phyloP scores from a whole-genome alignment of 1,140 invertebrate species.

The Centruroides vittatus region DNA sequence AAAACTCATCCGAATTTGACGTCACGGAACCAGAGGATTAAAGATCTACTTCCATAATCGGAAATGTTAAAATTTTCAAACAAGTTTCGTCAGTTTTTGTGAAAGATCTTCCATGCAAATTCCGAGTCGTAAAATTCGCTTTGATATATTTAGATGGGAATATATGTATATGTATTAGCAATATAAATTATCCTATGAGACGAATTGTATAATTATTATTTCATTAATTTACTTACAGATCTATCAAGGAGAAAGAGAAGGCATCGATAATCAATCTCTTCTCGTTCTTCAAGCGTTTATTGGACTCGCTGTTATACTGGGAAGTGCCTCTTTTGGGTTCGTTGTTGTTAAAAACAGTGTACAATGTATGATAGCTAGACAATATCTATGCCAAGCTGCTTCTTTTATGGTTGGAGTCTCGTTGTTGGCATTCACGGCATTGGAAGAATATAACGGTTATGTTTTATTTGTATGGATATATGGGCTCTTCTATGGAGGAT shows the following conservation, averaged over 20 bases:
- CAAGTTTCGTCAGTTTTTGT: too few species aligned
- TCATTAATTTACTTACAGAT: slow-evolving; percentile 36
- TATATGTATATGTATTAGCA: too few species aligned
- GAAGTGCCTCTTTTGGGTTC: slow-evolving; percentile 62
- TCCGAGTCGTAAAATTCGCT: too few species aligned
- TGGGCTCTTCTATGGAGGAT: slow-evolving; percentile 37
- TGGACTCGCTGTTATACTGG: slow-evolving; percentile 64
- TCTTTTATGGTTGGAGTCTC: slow-evolving; percentile 60
- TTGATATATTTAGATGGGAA: too few species aligned
- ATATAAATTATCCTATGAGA: too few species aligned
- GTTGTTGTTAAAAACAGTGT: slow-evolving; percentile 64
- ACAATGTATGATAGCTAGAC: slow-evolving; percentile 68
- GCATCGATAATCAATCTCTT: slow-evolving; percentile 57
- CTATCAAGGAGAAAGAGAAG: slow-evolving; percentile 59
- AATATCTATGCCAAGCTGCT: slow-evolving; percentile 61
- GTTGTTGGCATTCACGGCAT: slow-evolving; percentile 61
- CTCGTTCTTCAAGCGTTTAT: slow-evolving; percentile 72
- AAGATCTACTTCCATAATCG: too few species aligned
- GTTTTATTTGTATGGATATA: slow-evolving; percentile 34
- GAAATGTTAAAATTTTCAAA: too few species aligned
- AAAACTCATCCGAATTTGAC: not conserved
- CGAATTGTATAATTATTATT: not conserved
- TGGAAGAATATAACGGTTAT: slow-evolving; percentile 41
- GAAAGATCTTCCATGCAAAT: too few species aligned
- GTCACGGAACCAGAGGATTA: too few species aligned